Base-by-base conservation (phyloP, 1,140 invertebrate species). In the Helicoverpa armigera region DNA sequence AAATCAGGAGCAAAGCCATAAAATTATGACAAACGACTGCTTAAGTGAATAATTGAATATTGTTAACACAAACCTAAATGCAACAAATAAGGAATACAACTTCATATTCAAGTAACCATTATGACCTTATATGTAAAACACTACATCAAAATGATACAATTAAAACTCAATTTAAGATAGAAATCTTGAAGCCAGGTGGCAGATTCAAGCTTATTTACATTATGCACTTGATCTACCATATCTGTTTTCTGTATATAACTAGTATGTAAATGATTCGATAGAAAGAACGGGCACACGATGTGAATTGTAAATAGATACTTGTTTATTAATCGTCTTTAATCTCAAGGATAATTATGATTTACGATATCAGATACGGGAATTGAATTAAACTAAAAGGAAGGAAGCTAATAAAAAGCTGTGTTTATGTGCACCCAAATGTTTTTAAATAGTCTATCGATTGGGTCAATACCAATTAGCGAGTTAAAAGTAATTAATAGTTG, bases 191-290 rank as follows among this genome's bases (percentile, higher is more conserved):
- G 13, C 13, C 53, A 73, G 53, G 31, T 67, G 54, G 78, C 56
- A 56, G 56, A 80, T 73, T 56, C 50, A 14, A 50, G 16, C 69
- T 73, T 63, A 72, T 80, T 79, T 61, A 67, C 31, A 48, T 14
- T 61, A 75, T 60, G 48, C 61, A 75, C 70, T 74, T 58, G 70
- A 18, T 14, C 51, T 18, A 16, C 79, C 72, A 73, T 83, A 60
- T 78, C 35, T 67, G 75, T 80, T 61, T 43, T 78, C 35, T 67
- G 75, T 80, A 50, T 43, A 14, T 56, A 43, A 63, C 79, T 13
- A 81, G 79, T 83, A 83, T 81, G 82, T 79, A 81, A 83, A 83
- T 83, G 4, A 72, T 80, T 63, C 70, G 31, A 61, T 51, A 69
- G 29, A 81, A 78, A 48, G 60, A 67, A 75, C 56, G 61, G 50